Evolutionary conservation across 2,797 vertebrate genomes (phyloP), one percentile per base, ranked within the genome.

Genomic region (Lithobates pipiens): DNA sequence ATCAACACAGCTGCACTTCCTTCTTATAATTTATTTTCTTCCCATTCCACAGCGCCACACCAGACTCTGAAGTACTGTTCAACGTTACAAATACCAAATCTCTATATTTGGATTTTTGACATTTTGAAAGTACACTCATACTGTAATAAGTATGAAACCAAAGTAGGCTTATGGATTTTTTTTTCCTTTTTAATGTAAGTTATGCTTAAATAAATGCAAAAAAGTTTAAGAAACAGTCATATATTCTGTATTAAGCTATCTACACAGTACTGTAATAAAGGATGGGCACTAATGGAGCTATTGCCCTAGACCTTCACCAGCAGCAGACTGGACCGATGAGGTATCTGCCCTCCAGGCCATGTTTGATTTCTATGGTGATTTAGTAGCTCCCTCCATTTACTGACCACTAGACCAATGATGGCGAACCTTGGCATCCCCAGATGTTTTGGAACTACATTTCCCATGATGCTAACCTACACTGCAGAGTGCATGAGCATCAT

Each of bases 31-130:
- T 83, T 77, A 34, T 50, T 34, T 5, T 83, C 46, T 32, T 8
- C 44, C 23, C 23, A 76, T 87, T 88, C 42, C 78, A 74, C 44
- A 70, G 82, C 36, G 11, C 78, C 82, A 50, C 44, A 71, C 0
- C 6, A 71, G 86, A 81, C 63, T 76, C 76, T 83, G 74, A 15
- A 39, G 15, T 73, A 82, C 63, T 29, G 46, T 39, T 77, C 84
- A 39, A 81, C 82, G 82, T 39, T 89, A 77, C 44, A 78, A 75
- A 72, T 78, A 76, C 29, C 29, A 85, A 32, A 18, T 57, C 71
- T 77, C 63, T 65, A 75, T 1, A 0, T 68, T 76, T 88, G 89
- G 88, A n/a, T 86, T 21, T 16, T 23, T 76, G 57, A 83, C 57
- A 86, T 84, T 86, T 85, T 36, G 21, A 74, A 67, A 29, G 2